Base-by-base conservation (phyloP, 2,888 invertebrate genomes). In the Brassicogethes aeneus region DNA sequence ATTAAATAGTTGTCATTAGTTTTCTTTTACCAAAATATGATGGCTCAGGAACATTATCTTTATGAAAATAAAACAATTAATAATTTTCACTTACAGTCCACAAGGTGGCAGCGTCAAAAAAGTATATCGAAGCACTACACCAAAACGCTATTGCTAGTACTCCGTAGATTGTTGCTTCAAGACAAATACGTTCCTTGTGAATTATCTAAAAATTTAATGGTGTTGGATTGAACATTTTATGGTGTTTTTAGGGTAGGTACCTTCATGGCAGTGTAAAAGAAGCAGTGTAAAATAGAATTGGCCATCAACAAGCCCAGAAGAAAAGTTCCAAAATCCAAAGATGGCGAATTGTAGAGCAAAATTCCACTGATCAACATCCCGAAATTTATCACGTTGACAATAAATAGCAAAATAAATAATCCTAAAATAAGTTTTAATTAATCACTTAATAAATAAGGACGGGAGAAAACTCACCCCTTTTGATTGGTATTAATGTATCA, bases 211-310 rank as follows among this genome's bases (percentile, higher is more conserved):
- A 65, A n/a, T n/a, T n/a, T n/a, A n/a, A n/a, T n/a, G n/a, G n/a
- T n/a, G n/a, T n/a, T n/a, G n/a, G n/a, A n/a, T n/a, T n/a, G n/a
- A n/a, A n/a, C n/a, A n/a, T n/a, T n/a, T n/a, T n/a, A n/a, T n/a
- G n/a, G n/a, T 23, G 23, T 23, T 23, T 23, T 7, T 7, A 10
- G 5, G 10, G 43, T 52, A 54, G 61, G 57, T 68, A 82, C 82
- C 75, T 92, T 92, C 85, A 90, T 88, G 2, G 74, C 60, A 32
- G 89, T 78, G 65, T 92, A 92, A 66, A 87, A 88, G 39, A 77
- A 62, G 1, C 79, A 76, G 65, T 92, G 89, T 7, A 91, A 70
- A 41, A 89, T 71, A 16, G 90, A 75, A 69, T 92, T 92, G 2
- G 80, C 80, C 74, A 91, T 83, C 46, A 92, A 76, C 13, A 91